Percentiles rank a stretch among this genome's conserved stretches.
Conservation (phyloP, 2,113 vertebrate genomes). For the Bufo bufo region DNA sequence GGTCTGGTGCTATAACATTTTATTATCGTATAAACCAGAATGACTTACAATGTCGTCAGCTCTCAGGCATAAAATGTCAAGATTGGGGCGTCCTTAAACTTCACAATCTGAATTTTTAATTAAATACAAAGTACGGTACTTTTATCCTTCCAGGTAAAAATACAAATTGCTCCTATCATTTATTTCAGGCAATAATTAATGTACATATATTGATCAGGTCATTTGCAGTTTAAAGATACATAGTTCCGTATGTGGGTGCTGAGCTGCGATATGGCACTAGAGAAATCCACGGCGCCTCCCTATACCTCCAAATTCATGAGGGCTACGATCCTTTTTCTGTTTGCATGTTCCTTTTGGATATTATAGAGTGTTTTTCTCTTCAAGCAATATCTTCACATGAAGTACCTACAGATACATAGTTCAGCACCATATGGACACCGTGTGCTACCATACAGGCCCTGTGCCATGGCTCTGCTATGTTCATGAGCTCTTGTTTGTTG, state of each 20-base stretch:
- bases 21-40: slow-evolving; percentile 76
- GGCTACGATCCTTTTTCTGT: neutral
- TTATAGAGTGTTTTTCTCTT: too few relatives aligned
- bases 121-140: slow-evolving; percentile 17
- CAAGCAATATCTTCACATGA: too few relatives aligned
- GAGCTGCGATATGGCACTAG: neutral
- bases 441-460: too few relatives aligned
- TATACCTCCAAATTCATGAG: too few relatives aligned
- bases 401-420: too few relatives aligned
- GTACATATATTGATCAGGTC: neutral
- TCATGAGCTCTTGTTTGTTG: too few relatives aligned
- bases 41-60: slow-evolving; percentile 66
- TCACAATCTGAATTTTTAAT: slow-evolving; percentile 53
- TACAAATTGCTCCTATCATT: neutral
- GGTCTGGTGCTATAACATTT: slow-evolving; percentile 72
- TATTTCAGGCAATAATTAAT: neutral
- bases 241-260: neutral
- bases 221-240: neutral
- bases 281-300: too few relatives aligned
- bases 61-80: slow-evolving; percentile 56
- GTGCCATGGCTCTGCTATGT: too few relatives aligned
- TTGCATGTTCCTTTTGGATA: too few relatives aligned
- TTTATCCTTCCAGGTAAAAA: neutral
- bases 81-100: slow-evolving; percentile 54
- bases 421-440: too few relatives aligned